Base-by-base conservation (phyloP, 2,888 invertebrate species). In the Harpalus rubripes region DNA sequence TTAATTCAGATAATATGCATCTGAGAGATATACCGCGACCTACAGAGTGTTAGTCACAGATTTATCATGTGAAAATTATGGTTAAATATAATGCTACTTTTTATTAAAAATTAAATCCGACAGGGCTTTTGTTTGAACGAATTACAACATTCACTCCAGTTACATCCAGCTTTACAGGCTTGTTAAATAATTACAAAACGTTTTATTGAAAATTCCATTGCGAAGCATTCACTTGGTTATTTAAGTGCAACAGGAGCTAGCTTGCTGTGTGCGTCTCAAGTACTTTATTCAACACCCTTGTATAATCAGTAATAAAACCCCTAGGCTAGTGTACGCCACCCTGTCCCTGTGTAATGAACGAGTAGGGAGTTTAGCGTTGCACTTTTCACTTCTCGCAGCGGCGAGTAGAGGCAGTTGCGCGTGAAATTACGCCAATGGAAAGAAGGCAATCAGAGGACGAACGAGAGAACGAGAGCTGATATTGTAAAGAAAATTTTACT, bases 361-460 rank as follows among this genome's bases (percentile, higher is more conserved):
- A 52, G 44, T 52, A 4, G 44, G 44, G 44, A 52, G 44, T 52
- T 32, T 52, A 52, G 44, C 44, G 44, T 10, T 52, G 44, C 44
- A 52, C 44, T 52, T 52, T 52, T 52, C 44, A 52, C 44, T 52
- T 52, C 44, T 52, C 32, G 44, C 44, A 8, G 12, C 44, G 10
- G 12, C 44, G 44, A 52, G 10, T n/a, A 52, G 44, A 52, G 12
- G 12, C 44, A 52, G 18, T 15, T 59, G 59, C 16, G 18, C 59
- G 74, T 74, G 74, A 78, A 78, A 78, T 74, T 74, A 44, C 39
- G 44, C 44, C 44, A 52, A 52, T 52, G 44, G 10, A 52, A 52
- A 52, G 44, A 68, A n/a, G 68, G 39, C 68, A 68, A 68, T 68
- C 68, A 68, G 16, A 12, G 5, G 32, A 32, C 32, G 32, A 32